Conservation (phyloP, 2,797 vertebrate genomes). For the Scyliorhinus canicula region DNA sequence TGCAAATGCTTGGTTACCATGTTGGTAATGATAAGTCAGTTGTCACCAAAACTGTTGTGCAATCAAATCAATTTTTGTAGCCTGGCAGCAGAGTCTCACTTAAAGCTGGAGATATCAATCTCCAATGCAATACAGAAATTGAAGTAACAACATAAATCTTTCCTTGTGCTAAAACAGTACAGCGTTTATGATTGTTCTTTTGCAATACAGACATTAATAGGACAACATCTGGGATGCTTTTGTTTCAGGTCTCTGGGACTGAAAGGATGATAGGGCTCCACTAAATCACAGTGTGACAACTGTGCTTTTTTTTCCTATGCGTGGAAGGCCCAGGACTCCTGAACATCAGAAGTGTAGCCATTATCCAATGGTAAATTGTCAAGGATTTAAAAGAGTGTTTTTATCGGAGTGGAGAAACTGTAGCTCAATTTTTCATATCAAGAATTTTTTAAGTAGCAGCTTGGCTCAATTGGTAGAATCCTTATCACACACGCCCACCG, state of each 20-base stretch:
- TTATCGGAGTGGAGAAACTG: neutral
- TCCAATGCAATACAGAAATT: neutral
- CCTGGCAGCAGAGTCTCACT: neutral
- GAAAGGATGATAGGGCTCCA: neutral
- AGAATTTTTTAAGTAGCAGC: neutral
- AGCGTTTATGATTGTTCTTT: neutral
- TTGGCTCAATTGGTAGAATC: neutral
- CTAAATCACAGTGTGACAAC: neutral
- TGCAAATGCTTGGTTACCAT: neutral
- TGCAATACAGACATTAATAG: neutral
- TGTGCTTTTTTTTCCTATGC: neutral
- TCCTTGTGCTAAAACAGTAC: neutral
- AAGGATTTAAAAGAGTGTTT: neutral
- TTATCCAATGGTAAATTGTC: neutral
- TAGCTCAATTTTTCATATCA: neutral
- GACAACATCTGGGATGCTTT: neutral
- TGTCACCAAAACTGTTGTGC: neutral
- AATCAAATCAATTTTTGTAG: neutral
- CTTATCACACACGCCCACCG: neutral
- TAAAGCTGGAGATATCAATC: neutral
- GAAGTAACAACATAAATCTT: neutral
- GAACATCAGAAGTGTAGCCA: neutral
- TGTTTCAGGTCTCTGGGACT: neutral
- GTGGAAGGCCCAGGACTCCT: no score
- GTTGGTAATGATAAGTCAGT: neutral